Evolutionary conservation across 2,113 vertebrate species (phyloP).

Genomic region (Ceyx cyanopectus): DNA sequence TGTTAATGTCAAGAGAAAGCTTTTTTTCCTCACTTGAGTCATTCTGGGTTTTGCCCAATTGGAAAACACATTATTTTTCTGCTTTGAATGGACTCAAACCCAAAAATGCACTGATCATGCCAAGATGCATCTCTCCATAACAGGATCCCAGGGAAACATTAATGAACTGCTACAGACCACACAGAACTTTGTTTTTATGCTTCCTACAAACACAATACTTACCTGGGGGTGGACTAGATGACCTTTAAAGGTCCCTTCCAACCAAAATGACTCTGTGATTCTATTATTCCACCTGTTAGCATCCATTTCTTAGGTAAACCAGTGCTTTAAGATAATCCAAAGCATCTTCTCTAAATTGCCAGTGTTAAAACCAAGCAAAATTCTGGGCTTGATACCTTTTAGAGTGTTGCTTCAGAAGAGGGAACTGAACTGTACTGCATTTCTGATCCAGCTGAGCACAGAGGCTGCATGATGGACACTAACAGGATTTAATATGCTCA

Average conservation of each 20-base stretch:
- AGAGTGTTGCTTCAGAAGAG: not conserved
- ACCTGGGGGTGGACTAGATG: not conserved
- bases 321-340: not conserved
- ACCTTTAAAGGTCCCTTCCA: not conserved
- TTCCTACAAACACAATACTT: not conserved
- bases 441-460: not conserved
- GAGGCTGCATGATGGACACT: not conserved
- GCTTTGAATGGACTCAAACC: not conserved
- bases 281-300: not conserved
- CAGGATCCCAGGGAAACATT: not conserved
- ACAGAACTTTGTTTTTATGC: not conserved
- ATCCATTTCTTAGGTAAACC: not conserved
- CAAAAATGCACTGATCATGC: not conserved
- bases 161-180: not conserved
- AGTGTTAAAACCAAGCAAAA: not conserved
- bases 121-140: not conserved
- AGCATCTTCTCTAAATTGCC: not conserved
- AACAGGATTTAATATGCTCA: not conserved
- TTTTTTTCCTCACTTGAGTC: not conserved
- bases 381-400: not conserved
- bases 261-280: not conserved
- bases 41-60: not conserved
- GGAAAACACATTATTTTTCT: not conserved
- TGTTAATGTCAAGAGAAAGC: not conserved
- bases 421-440: accelerated